phyloP scores from a whole-genome alignment of 92 coral and sea anemone species.

The Paragorgia papillata region DNA sequence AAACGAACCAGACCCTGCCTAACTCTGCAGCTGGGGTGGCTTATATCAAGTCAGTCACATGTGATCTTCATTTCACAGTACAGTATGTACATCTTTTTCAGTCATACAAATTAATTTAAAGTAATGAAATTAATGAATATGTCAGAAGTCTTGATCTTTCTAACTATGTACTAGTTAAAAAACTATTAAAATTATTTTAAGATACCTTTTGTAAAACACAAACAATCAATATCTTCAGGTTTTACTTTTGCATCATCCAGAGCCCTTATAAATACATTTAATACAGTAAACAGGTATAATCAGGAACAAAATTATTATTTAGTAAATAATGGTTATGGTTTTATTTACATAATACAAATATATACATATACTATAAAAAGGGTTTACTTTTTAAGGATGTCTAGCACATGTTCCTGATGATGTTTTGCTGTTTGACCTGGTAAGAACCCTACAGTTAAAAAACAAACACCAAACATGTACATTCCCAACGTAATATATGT shows the following conservation, averaged over 20 bases:
- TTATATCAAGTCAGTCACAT: too few relatives aligned
- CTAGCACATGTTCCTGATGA: slow-evolving; percentile 85
- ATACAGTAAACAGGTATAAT: background rate
- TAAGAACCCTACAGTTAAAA: slow-evolving; percentile 68
- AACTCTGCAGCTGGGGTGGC: too few relatives aligned
- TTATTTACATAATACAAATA: background rate
- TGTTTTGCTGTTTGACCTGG: slow-evolving; percentile 98
- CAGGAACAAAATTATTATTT: too few relatives aligned
- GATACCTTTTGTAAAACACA: slow-evolving; percentile 91
- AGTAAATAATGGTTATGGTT: too few relatives aligned
- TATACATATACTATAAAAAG: background rate
- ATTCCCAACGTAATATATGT: background rate
- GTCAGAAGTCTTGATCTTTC: too few relatives aligned
- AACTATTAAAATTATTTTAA: too few relatives aligned
- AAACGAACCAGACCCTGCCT: too few relatives aligned
- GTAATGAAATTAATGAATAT: too few relatives aligned
- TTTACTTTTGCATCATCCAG: slow-evolving; percentile 80
- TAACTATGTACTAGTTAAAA: too few relatives aligned
- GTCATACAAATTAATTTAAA: too few relatives aligned
- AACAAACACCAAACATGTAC: background rate
- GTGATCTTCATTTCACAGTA: too few relatives aligned
- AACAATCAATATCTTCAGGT: slow-evolving; percentile 90
- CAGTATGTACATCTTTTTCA: too few relatives aligned
- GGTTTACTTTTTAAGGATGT: slow-evolving; percentile 76
- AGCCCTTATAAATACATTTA: slow-evolving; percentile 54